Evolutionary conservation across 1,140 invertebrate species (phyloP), one percentile per base, ranked within the genome.

Genomic region (Tetraneura akinire): DNA sequence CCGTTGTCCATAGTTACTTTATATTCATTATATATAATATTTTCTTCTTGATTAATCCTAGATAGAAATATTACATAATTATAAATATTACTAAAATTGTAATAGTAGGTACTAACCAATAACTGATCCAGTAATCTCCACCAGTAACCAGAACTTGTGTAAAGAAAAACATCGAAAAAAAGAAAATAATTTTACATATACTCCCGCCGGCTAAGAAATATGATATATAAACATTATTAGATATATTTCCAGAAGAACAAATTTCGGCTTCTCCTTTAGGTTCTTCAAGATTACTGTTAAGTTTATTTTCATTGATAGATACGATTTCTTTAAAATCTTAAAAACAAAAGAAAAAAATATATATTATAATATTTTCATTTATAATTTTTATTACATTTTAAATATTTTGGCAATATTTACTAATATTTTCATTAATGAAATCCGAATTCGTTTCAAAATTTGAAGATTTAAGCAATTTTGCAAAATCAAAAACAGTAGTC

Each of bases 51-150:
- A 47, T 13, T 23, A 5, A 26, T 11, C 64, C 64, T 45, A 23
- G 47, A 68, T 13, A 47, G 3, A 37, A 68, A 11, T 0, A 21
- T 5, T 10, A 21, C 4, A 11, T 32, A 2, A 18, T n/a, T 18
- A 2, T 14, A 16, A 14, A 23, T 13, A 8, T 18, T 13, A 62
- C 26, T 4, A 0, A n/a, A 13, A 6, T 86, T 55, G 23, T n/a
- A 74, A 29, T 23, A 53, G 81, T 37, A 37, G 3, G 8, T 37
- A 37, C 32, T 83, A 86, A 92, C 93, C 93, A 95, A 80, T 88
- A 87, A 3, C 92, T 90, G 0, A 94, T 89, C 87, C 93, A 96
- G 80, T 91, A 92, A 84, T 95, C 93, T 82, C 91, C 89, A 18
- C 88, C 87, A 21, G 92, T 91, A 14, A 91, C 92, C 32, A 90